Conservation (phyloP, 2,888 invertebrate species). For the Drosophila antonietae region DNA sequence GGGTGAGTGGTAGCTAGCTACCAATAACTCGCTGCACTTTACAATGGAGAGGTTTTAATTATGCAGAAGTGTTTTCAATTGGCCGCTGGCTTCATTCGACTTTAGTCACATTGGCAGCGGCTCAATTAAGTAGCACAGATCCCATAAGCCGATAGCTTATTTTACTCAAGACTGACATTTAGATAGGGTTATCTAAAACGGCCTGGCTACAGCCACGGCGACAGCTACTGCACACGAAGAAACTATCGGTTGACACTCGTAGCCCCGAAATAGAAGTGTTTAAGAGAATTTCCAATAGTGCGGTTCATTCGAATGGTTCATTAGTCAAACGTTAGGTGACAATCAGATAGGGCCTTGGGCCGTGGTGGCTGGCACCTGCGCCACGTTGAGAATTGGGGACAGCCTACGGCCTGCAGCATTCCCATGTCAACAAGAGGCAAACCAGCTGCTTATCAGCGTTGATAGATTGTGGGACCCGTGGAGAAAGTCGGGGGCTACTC, state of each 20-base stretch:
- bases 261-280: constrained; percentile 18
- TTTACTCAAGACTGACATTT: constrained; percentile 58
- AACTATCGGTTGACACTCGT: constrained; percentile 23
- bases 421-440: constrained; percentile 50
- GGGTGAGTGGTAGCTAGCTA: not conserved
- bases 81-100: constrained; percentile 15
- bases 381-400: constrained; percentile 55
- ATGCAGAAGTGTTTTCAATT: constrained; percentile 44
- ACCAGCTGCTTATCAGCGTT: constrained; percentile 54
- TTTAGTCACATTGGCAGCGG: constrained; percentile 43
- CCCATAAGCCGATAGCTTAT: constrained; percentile 63
- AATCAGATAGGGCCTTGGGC: constrained; percentile 67
- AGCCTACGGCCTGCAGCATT: constrained; percentile 63
- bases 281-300: constrained; percentile 18
- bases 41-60: constrained; percentile 49
- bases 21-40: constrained; percentile 38
- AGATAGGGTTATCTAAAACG: constrained; percentile 68
- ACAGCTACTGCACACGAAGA: constrained; percentile 56
- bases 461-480: constrained; percentile 53
- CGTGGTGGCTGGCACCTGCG: constrained; percentile 44
- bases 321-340: constrained; percentile 78
- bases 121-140: constrained; percentile 75
- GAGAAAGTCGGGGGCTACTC: constrained; percentile 43
- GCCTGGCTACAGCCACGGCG: constrained; percentile 20
- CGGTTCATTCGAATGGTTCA: constrained; percentile 52